A percentile compares a stretch with the other conserved stretches of the same genome.
Conservation (phyloP, 2,888 invertebrate genomes). For the Brachyptera putata region DNA sequence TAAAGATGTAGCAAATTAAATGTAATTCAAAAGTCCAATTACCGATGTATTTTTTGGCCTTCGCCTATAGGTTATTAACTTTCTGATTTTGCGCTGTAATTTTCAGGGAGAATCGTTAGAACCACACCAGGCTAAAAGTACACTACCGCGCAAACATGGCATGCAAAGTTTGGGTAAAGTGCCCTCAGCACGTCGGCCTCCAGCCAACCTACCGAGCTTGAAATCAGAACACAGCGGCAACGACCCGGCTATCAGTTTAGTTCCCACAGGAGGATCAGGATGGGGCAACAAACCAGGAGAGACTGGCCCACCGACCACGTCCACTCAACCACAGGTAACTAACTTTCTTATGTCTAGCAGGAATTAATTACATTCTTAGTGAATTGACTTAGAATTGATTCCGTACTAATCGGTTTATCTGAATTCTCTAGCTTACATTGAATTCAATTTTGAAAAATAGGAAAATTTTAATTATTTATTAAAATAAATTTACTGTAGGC, state of each 20-base stretch:
- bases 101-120: conserved; percentile 79
- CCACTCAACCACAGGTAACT: conserved; percentile 10
- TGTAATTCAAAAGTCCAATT: no score
- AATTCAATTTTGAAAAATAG: no score
- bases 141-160: conserved; percentile 96
- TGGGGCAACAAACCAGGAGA: conserved; percentile 62
- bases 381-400: no score
- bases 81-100: no score
- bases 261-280: conserved; percentile 75
- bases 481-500: no score
- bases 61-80: no score
- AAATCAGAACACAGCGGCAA: conserved; percentile 88
- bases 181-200: conserved; percentile 95
- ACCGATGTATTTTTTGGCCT: no score
- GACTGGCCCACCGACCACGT: conserved; percentile 40
- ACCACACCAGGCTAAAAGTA: conserved; percentile 82
- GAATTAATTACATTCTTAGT: no score
- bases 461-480: no score
- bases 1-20: no score
- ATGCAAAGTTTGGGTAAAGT: conserved; percentile 99
- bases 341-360: conserved; percentile 7
- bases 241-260: conserved; percentile 72
- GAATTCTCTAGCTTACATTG: no score
- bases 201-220: conserved; percentile 97
- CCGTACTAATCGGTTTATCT: no score